phyloP scores from a whole-genome alignment of 2,797 vertebrate genomes.

The Epinephelus malabaricus region DNA sequence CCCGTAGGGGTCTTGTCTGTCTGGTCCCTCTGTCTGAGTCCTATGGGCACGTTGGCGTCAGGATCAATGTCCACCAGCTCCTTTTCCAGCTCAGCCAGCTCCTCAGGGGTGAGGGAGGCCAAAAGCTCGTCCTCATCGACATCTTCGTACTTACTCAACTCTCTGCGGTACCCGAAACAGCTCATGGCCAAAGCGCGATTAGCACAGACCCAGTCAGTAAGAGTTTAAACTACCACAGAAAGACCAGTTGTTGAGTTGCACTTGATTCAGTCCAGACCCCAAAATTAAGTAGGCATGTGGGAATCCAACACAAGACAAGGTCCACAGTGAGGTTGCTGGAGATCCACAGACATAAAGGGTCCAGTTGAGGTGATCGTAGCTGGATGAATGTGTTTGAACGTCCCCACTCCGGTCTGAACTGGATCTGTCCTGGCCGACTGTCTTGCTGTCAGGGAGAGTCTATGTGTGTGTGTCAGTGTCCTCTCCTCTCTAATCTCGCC shows the following conservation, averaged over 20 bases:
- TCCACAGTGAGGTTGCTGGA: conserved; percentile 31
- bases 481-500: conserved; percentile 86
- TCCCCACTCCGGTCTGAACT: conserved; percentile 48
- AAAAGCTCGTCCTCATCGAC: conserved; percentile 97
- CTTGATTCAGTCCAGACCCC: background rate
- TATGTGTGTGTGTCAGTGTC: conserved; percentile 39
- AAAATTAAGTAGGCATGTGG: background rate
- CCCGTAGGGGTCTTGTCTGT: conserved; percentile 95
- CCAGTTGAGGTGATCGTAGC: conserved; percentile 14
- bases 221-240: conserved; percentile 12
- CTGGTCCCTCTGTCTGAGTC: conserved; percentile 94
- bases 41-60: conserved; percentile 91
- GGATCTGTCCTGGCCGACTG: conserved; percentile 33
- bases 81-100: conserved; percentile 95
- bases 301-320: conserved; percentile 16
- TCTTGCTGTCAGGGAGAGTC: conserved; percentile 37
- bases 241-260: conserved; percentile 13
- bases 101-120: conserved; percentile 93
- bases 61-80: conserved; percentile 96
- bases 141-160: conserved; percentile 97
- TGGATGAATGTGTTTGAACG: background rate
- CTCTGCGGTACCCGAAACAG: conserved; percentile 94
- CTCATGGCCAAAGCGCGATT: conserved; percentile 86
- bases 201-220: background rate
- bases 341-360: conserved; percentile 18